phyloP scores from a whole-genome alignment of 2,113 vertebrate genomes.

The Odobenus rosmarus region DNA sequence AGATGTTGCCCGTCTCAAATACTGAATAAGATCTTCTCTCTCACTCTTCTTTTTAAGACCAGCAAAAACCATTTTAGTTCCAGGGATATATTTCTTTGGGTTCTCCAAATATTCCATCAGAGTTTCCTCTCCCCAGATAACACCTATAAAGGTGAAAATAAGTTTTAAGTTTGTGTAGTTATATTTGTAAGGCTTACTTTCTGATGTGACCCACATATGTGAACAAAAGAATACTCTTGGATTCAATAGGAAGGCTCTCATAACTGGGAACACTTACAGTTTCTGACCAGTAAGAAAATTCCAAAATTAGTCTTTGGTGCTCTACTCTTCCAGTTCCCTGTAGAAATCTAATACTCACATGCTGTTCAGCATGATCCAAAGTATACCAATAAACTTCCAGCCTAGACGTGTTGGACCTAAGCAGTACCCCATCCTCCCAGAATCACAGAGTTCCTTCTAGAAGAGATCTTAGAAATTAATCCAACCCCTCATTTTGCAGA shows the following conservation, averaged over 20 bases:
- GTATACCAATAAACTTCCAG: background rate
- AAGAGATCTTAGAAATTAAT: background rate
- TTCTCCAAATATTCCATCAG: conserved; percentile 92
- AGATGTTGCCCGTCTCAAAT: conserved; percentile 90
- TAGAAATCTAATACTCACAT: background rate
- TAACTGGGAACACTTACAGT: background rate
- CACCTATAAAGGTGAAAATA: conserved; percentile 81
- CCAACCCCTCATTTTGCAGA: background rate
- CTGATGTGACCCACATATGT: background rate
- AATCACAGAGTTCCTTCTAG: conserved; percentile 10
- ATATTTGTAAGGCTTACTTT: background rate
- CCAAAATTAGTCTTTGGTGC: background rate
- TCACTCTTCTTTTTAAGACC: conserved; percentile 94
- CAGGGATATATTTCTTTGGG: conserved; percentile 93
- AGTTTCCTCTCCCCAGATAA: conserved; percentile 88
- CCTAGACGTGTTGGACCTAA: background rate
- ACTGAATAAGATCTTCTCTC: conserved; percentile 88
- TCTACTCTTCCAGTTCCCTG: background rate
- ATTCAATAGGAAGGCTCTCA: conserved; percentile 25
- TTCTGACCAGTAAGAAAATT: conserved; percentile 10
- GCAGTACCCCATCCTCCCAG: background rate
- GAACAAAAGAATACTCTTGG: background rate
- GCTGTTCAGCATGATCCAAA: background rate
- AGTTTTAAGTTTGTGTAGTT: conserved; percentile 41
- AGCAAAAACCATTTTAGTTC: conserved; percentile 93